Conservation (phyloP, 64 coral and sea anemone genomes). For the Montipora efflorescens region DNA sequence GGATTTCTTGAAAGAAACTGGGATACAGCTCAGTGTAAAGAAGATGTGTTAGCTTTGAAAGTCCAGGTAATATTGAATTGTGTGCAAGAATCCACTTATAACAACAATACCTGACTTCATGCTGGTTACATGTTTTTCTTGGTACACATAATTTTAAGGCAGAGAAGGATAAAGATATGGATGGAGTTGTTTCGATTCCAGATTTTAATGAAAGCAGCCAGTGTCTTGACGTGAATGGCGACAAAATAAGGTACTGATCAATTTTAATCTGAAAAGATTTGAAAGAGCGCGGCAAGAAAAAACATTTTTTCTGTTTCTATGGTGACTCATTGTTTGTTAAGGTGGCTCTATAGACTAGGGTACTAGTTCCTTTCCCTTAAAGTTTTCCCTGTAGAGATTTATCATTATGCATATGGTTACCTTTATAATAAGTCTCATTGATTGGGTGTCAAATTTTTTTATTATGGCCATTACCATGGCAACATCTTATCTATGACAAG, state of each 20-base stretch:
- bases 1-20: constrained; percentile 77
- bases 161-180: constrained; percentile 59
- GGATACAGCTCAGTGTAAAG: constrained; percentile 65
- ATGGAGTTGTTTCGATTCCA: constrained; percentile 63
- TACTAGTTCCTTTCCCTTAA: too few relatives aligned
- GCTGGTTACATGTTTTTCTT: neutral
- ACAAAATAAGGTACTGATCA: neutral
- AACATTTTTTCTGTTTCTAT: too few relatives aligned
- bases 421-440: too few relatives aligned
- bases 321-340: too few relatives aligned
- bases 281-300: too few relatives aligned
- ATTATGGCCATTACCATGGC: too few relatives aligned
- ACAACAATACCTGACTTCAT: neutral
- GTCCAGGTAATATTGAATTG: constrained; percentile 57
- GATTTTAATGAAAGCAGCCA: constrained; percentile 32
- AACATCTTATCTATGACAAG: too few relatives aligned
- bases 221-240: neutral
- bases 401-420: too few relatives aligned
- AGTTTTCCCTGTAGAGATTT: too few relatives aligned
- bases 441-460: too few relatives aligned
- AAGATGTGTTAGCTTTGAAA: constrained; percentile 69
- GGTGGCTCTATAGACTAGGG: too few relatives aligned
- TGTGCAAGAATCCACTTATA: neutral
- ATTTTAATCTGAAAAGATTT: too few relatives aligned
- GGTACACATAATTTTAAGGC: constrained; percentile 22